These are phyloP conservation scores for Columba livia DNA, from an alignment of 2,113 vertebrate genomes.

Conservation along the genomic window DNA sequence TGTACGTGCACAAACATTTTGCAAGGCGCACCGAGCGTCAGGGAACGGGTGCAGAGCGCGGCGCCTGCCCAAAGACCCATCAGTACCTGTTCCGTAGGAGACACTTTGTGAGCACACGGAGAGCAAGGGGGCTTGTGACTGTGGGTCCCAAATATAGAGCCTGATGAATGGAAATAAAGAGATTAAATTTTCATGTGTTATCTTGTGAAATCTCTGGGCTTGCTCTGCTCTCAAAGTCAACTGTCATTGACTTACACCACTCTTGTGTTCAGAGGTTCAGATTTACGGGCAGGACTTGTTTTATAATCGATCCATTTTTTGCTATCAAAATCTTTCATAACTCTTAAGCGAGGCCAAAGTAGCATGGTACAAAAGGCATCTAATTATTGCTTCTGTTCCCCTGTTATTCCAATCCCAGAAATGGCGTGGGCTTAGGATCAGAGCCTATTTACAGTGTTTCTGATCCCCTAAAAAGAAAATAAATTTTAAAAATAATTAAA, in stretches of 20 bases:
- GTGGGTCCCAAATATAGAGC: not conserved
- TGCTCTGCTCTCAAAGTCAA: not conserved
- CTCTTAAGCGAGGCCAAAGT: not conserved
- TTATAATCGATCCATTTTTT: not conserved
- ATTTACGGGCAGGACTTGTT: not conserved
- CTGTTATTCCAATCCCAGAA: not conserved
- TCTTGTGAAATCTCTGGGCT: not conserved
- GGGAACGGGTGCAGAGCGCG: not conserved
- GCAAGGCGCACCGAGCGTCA: accelerated
- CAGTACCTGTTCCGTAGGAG: not conserved
- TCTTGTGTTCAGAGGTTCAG: not conserved
- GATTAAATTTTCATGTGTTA: not conserved
- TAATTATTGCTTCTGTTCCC: not conserved
- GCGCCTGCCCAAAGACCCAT: not conserved
- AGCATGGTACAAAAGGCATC: not conserved
- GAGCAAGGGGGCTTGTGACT: not conserved
- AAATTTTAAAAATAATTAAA: not conserved
- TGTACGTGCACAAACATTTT: not conserved
- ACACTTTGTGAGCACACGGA: not conserved
- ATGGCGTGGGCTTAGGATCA: not conserved
- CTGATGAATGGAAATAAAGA: conserved; percentile 31
- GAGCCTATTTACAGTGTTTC: not conserved
- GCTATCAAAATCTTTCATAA: not conserved
- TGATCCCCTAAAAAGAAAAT: not conserved
- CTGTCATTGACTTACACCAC: not conserved